A percentile compares a stretch with the other conserved stretches of the same genome.
Conservation (phyloP, 2,888 invertebrate genomes). For the Monochamus alternatus region DNA sequence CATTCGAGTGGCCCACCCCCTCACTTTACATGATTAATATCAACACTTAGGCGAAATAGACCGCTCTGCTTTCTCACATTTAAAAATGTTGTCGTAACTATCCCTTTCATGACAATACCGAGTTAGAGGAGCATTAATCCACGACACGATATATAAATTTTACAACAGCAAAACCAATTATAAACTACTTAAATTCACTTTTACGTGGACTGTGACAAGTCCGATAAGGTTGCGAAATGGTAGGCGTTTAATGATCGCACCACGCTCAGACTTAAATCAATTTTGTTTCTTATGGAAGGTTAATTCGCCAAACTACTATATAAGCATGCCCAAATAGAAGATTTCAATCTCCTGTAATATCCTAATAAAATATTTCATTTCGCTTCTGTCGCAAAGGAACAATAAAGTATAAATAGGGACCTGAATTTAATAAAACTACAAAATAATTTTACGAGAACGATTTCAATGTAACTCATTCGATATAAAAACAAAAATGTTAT, state of each 20-base stretch:
- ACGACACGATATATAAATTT: constrained; percentile 36
- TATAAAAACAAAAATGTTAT: too few relatives aligned
- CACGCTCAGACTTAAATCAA: constrained; percentile 29
- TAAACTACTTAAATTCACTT: constrained; percentile 41
- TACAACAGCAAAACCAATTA: constrained; percentile 39
- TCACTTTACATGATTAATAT: constrained; percentile 21
- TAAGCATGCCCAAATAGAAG: too few relatives aligned
- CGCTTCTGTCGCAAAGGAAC: too few relatives aligned
- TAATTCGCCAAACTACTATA: too few relatives aligned
- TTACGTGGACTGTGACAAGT: constrained; percentile 32
- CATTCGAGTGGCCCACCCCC: constrained; percentile 4
- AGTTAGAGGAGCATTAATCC: constrained; percentile 34
- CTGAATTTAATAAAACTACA: too few relatives aligned
- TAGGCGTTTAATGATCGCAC: constrained; percentile 29
- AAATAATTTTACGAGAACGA: too few relatives aligned
- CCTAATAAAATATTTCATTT: too few relatives aligned
- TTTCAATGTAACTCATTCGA: too few relatives aligned
- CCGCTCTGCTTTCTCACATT: constrained; percentile 8
- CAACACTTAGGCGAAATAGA: constrained; percentile 6
- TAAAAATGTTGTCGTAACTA: constrained; percentile 17
- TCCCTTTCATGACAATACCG: constrained; percentile 32
- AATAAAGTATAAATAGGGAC: too few relatives aligned
- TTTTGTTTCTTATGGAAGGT: constrained; percentile 8
- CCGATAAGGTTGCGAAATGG: constrained; percentile 32
- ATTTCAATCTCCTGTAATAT: too few relatives aligned